phyloP scores from a whole-genome alignment of 2,888 invertebrate genomes.

The Leistus spinibarbis region DNA sequence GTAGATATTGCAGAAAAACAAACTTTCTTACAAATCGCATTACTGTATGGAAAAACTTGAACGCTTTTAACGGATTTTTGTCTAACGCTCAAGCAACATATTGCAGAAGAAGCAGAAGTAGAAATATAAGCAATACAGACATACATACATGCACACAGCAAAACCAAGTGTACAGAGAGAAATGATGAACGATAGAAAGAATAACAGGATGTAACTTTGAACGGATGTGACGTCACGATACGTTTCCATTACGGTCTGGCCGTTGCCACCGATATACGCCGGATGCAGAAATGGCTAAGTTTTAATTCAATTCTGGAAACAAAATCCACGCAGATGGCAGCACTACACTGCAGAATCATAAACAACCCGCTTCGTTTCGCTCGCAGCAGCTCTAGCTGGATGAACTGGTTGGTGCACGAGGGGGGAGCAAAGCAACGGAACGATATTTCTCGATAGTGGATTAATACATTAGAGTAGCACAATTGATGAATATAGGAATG shows the following conservation, averaged over 20 bases:
- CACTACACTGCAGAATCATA: conserved; percentile 28
- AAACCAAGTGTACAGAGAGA: background rate
- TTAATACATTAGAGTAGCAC: conserved; percentile 9
- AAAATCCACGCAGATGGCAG: conserved; percentile 9
- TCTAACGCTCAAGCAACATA: background rate
- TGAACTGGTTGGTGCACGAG: background rate
- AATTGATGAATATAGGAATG: background rate
- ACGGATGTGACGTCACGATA: conserved; percentile 35
- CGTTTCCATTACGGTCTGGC: conserved; percentile 29
- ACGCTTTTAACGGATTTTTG: conserved; percentile 27
- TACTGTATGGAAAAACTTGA: conserved; percentile 26
- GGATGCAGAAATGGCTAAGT: conserved; percentile 37
- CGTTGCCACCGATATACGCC: conserved; percentile 15
- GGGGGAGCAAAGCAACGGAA: background rate
- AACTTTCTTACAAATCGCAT: conserved; percentile 26
- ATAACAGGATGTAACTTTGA: conserved; percentile 37
- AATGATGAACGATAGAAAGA: conserved; percentile 1
- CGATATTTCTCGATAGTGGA: background rate
- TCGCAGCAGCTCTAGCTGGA: background rate
- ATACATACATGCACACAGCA: background rate
- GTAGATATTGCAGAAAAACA: conserved; percentile 9
- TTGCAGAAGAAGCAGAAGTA: conserved; percentile 9
- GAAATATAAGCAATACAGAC: background rate
- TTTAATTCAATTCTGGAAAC: conserved; percentile 37
- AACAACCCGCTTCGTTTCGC: conserved; percentile 8